phyloP scores from a whole-genome alignment of 2,797 vertebrate genomes.

The Acipenser transmontanus region DNA sequence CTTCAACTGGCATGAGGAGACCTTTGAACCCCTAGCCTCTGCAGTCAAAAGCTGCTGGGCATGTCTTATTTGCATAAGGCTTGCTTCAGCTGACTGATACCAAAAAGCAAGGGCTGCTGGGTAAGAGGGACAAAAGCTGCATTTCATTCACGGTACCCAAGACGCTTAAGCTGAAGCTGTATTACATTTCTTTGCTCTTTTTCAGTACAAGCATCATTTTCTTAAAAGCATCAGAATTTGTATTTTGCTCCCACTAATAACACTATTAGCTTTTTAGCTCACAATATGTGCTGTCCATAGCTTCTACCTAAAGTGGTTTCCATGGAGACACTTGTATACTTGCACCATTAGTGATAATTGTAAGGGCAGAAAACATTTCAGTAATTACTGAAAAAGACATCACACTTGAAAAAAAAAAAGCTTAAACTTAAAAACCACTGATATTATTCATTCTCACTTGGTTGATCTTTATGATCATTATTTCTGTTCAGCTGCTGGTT shows the following conservation, averaged over 20 bases:
- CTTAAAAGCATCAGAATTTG: slow-evolving; percentile 48
- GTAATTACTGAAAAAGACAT: too few relatives aligned
- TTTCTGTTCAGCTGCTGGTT: too few relatives aligned
- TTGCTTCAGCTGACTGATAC: slow-evolving; percentile 35
- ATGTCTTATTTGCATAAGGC: slow-evolving; percentile 45
- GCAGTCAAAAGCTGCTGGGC: slow-evolving; percentile 38
- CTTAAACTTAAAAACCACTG: too few relatives aligned
- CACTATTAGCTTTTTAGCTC: slow-evolving; percentile 49
- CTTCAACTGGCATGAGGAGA: slow-evolving; percentile 30
- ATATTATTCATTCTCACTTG: too few relatives aligned
- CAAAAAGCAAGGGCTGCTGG: slow-evolving; percentile 35
- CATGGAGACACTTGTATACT: slow-evolving; percentile 73
- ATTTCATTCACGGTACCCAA: slow-evolving; percentile 32
- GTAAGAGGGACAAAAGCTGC: slow-evolving; percentile 32
- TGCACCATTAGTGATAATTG: slow-evolving; percentile 48
- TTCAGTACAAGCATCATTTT: slow-evolving; percentile 44
- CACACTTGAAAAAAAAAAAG: too few relatives aligned
- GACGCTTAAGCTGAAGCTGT: slow-evolving; percentile 18
- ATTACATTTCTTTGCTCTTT: slow-evolving; percentile 15
- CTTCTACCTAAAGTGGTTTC: slow-evolving; percentile 71
- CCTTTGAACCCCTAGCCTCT: slow-evolving; percentile 45
- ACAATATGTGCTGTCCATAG: slow-evolving; percentile 48
- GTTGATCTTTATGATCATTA: too few relatives aligned
- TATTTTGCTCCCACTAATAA: slow-evolving; percentile 52
- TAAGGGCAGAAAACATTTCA: too few relatives aligned